phyloP scores from a whole-genome alignment of 2,888 invertebrate species.

The Girardia tigrina region DNA sequence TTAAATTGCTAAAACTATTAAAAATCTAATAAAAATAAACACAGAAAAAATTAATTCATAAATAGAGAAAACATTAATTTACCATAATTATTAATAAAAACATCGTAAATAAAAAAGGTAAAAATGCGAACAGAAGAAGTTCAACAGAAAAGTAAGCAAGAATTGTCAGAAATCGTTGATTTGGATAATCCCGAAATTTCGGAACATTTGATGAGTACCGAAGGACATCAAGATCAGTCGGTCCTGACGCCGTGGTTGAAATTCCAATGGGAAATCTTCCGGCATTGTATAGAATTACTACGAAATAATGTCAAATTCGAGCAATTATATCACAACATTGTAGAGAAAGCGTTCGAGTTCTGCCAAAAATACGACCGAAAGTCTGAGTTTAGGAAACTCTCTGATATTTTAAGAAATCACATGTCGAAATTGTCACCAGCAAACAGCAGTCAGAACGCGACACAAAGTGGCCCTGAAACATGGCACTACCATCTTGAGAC shows the following conservation, averaged over 20 bases:
- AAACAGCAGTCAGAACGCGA: too few species aligned
- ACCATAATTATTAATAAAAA: too few species aligned
- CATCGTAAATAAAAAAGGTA: too few species aligned
- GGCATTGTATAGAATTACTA: conserved; percentile 86
- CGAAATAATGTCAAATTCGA: conserved; percentile 17
- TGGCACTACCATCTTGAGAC: conserved; percentile 93
- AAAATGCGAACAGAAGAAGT: conserved; percentile 90
- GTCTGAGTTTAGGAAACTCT: conserved; percentile 92
- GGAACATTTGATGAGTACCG: conserved; percentile 63
- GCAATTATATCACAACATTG: not conserved
- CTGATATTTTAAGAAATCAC: conserved; percentile 62
- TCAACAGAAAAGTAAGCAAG: conserved; percentile 77
- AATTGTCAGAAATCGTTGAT: conserved; percentile 82
- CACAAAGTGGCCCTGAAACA: too few species aligned
- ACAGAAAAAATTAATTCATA: too few species aligned
- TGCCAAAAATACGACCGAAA: conserved; percentile 90
- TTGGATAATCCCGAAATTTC: conserved; percentile 89
- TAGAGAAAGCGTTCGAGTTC: conserved; percentile 70
- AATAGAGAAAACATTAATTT: too few species aligned
- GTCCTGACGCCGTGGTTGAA: conserved; percentile 82
- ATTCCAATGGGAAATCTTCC: conserved; percentile 97
- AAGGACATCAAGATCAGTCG: conserved; percentile 84
- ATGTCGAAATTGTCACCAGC: conserved; percentile 56
- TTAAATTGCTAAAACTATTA: too few species aligned
- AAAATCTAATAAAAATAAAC: too few species aligned